Base-by-base conservation (phyloP, 2,888 invertebrate species). In the Leucophenga maculata region DNA sequence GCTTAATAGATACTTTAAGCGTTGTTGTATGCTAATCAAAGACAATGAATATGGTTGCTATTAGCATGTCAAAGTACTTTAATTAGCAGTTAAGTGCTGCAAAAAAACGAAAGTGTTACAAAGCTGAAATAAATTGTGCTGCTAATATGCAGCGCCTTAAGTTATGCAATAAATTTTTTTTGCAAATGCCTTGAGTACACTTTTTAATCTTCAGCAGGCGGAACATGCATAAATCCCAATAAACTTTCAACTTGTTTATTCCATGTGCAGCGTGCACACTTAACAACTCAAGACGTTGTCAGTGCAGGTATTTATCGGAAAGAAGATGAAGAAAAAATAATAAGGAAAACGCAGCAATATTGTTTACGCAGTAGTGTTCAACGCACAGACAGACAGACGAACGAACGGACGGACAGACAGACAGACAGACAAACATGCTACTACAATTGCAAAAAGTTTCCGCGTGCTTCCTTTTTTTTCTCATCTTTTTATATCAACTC, bases 211-310 rank as follows among this genome's bases (percentile, higher is more conserved):
- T 4, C n/a, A 50, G 16, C 16, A 1, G 16, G 16, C 16, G 3
- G 16, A 50, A 13, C 13, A 50, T 26, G 50, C 50, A 50, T 50
- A 50, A 50, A 50, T 50, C 50, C 50, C 6, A 50, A 50, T 6
- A 50, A n/a, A 50, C 50, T 50, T 50, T 50, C 16, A 39, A 39
- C 39, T 39, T 39, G 8, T 39, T 39, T 39, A 39, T 39, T 39
- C 11, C 39, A 39, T 39, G 11, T 39, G 39, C 39, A 39, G 14
- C 13, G 18, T 50, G 1, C 4, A 16, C 50, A 16, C 50, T 50
- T 50, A 50, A 50, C 50, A 50, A 50, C 50, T 50, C 16, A 50
- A 50, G 50, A 50, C 18, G 50, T 50, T 50, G 50, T 50, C 50
- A 50, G 18, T 18, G 50, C n/a, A n/a, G 16, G 50, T 14, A 50